These are phyloP conservation scores for Orientallactaga sibirica DNA, from an alignment of 2,797 vertebrate genomes.

Conservation along the genomic window DNA sequence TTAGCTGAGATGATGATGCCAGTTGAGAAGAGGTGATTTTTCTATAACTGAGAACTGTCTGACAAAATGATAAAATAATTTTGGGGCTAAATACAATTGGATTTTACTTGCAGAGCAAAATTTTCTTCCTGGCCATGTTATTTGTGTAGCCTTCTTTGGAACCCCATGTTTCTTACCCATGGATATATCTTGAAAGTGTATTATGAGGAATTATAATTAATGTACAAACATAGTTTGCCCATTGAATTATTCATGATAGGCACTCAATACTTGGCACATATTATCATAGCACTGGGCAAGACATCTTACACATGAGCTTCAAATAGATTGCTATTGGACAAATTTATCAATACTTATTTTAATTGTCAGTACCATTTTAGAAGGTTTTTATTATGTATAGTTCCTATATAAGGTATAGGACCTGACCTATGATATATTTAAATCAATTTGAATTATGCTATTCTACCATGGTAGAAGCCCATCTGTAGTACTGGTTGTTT, in stretches of 20 bases:
- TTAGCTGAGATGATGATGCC: conserved; percentile 2
- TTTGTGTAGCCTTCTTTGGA: neutral
- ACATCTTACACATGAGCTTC: neutral
- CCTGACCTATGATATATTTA: conserved; percentile 3
- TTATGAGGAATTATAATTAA: neutral
- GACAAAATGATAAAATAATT: conserved; percentile 22
- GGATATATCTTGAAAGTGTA: neutral
- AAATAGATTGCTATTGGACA: neutral
- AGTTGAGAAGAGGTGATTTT: neutral
- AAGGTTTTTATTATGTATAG: neutral
- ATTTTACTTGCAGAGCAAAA: neutral
- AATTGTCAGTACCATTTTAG: neutral
- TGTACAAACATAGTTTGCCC: neutral
- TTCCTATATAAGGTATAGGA: neutral
- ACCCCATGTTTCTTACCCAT: neutral
- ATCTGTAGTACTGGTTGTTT: neutral
- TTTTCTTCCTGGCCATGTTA: neutral
- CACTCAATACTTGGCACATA: neutral
- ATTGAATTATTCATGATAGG: neutral
- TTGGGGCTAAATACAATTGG: neutral
- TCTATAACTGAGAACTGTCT: neutral
- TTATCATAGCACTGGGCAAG: neutral
- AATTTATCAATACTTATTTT: neutral
- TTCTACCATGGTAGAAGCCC: neutral
- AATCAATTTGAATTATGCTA: conserved; percentile 9